Percentiles rank a stretch among this genome's conserved stretches.
Evolutionary conservation across 35 echinoderm and acorn worm genomes (phyloP).

Genomic region (Anneissia japonica): DNA sequence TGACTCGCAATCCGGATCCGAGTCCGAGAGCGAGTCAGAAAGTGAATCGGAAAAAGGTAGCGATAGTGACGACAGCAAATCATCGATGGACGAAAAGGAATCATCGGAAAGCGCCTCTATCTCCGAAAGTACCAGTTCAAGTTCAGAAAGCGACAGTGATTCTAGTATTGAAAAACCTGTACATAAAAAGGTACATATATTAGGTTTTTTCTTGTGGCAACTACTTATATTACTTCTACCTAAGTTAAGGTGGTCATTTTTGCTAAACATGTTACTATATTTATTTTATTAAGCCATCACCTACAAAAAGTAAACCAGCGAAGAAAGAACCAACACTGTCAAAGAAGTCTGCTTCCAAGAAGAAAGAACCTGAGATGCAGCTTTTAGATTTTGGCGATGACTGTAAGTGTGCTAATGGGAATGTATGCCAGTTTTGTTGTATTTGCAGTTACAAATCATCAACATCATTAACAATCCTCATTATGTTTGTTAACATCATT

Average conservation of each 20-base stretch:
- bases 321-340: constrained; percentile 19
- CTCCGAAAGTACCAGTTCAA: constrained; percentile 2
- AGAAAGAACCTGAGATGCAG: constrained; percentile 41
- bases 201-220: too few relatives aligned
- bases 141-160: constrained; percentile 11
- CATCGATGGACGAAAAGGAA: constrained; percentile 1
- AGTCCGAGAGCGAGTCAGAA: constrained; percentile 36
- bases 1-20: constrained; percentile 31
- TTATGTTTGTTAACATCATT: too few relatives aligned
- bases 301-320: constrained; percentile 3
- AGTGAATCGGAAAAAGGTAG: constrained; percentile 30
- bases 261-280: too few relatives aligned
- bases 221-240: too few relatives aligned
- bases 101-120: not conserved
- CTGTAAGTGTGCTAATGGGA: constrained; percentile 43
- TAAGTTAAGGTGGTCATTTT: too few relatives aligned
- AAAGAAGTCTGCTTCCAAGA: constrained; percentile 50
- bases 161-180: not conserved
- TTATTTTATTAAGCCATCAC: constrained; percentile 21
- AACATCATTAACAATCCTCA: too few relatives aligned
- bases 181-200: not conserved
- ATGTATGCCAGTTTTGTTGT: too few relatives aligned
- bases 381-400: constrained; percentile 82
- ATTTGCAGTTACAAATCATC: too few relatives aligned
- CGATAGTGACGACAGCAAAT: constrained; percentile 34